Evolutionary conservation across 2,888 invertebrate species (phyloP).

Genomic region (Acanthoscelides obtectus): DNA sequence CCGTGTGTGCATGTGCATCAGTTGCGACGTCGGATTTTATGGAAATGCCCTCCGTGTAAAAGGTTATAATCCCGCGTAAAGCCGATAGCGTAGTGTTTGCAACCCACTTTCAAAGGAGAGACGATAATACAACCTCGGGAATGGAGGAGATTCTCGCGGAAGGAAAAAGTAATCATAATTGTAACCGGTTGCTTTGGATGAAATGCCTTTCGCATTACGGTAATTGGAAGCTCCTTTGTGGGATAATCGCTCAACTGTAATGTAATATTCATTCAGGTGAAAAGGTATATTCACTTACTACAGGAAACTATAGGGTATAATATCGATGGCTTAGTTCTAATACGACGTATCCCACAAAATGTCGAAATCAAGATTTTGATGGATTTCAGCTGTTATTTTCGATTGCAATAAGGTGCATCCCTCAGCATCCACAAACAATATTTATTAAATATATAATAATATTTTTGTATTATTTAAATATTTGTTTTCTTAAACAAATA

Average conservation of each 20-base stretch:
- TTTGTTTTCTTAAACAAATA: no score
- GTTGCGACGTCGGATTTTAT: background rate
- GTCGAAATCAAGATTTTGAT: no score
- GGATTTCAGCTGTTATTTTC: no score
- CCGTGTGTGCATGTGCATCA: background rate
- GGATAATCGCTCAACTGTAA: background rate
- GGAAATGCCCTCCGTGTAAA: background rate
- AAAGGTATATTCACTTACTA: no score
- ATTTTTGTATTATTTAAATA: no score
- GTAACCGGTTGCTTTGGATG: background rate
- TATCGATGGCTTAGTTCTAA: no score
- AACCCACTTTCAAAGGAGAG: background rate
- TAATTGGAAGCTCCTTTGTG: background rate
- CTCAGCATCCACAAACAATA: no score
- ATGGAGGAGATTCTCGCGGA: background rate
- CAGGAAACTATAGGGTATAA: no score
- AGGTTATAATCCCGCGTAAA: background rate
- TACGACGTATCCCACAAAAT: no score
- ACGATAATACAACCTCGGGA: background rate
- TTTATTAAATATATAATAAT: no score
- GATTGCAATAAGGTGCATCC: no score
- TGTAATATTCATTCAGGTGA: no score
- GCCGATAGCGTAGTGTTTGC: background rate
- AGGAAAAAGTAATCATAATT: background rate
- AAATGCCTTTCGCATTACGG: background rate